Percentiles rank a stretch among this genome's conserved stretches.
These are phyloP conservation scores for Hydra vulgaris DNA, from an alignment of 30 jellyfish, hydroid and myxozoan species.

Conservation along the genomic window DNA sequence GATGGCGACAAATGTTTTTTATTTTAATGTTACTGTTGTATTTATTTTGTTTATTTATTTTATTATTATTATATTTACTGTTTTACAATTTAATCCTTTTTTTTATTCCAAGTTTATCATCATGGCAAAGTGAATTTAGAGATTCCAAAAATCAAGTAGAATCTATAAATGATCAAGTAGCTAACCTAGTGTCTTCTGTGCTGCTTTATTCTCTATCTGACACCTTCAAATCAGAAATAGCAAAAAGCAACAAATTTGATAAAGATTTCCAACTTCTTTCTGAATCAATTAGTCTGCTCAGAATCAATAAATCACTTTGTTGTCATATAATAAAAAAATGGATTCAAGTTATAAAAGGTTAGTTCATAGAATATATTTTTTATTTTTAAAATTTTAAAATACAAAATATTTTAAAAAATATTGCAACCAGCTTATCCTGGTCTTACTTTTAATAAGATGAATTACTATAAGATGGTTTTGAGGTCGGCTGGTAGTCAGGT, in stretches of 20 bases:
- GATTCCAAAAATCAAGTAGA: neutral
- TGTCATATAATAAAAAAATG: conserved; percentile 18
- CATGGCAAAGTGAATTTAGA: neutral
- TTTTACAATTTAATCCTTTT: too few species aligned
- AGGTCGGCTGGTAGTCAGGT: too few species aligned
- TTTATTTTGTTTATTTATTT: neutral
- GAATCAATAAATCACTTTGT: neutral
- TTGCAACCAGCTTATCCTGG: too few species aligned
- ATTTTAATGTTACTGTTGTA: too few species aligned
- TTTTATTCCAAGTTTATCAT: neutral
- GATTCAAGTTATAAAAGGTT: conserved; percentile 13
- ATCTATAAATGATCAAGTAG: conserved; percentile 19
- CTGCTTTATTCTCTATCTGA: conserved; percentile 18
- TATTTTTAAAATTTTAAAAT: too few species aligned
- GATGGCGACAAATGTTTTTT: too few species aligned
- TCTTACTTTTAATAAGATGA: too few species aligned
- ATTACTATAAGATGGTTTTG: too few species aligned
- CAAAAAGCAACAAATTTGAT: neutral
- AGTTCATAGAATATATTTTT: neutral
- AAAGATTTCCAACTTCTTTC: neutral
- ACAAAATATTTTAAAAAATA: too few species aligned
- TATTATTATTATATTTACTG: too few species aligned
- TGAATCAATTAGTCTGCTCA: neutral
- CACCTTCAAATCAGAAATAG: conserved; percentile 6
- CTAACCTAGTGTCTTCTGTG: conserved; percentile 13